Conservation (phyloP, 2,113 vertebrate species). For the Oxyruncus cristatus region DNA sequence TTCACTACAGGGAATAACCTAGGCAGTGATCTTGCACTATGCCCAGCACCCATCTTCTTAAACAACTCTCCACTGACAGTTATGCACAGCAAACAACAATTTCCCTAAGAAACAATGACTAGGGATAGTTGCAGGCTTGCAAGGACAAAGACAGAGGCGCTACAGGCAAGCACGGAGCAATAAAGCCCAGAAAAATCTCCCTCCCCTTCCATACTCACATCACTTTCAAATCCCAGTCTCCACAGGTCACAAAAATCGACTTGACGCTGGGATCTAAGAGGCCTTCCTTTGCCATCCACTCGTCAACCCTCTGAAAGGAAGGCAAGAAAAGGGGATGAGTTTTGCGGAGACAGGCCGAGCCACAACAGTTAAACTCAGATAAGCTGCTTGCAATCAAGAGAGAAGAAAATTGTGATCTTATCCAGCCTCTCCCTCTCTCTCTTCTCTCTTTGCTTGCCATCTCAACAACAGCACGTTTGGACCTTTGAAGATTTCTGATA, state of each 20-base stretch:
- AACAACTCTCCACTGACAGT: not conserved
- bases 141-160: not conserved
- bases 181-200: not conserved
- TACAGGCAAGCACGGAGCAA: not conserved
- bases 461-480: slow-evolving; percentile 62
- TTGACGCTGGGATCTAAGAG: slow-evolving; percentile 85
- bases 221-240: slow-evolving; percentile 88
- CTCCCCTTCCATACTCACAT: slow-evolving; percentile 80
- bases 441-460: slow-evolving; percentile 54
- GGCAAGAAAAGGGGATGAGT: slow-evolving; percentile 74
- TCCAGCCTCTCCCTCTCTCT: slow-evolving; percentile 53
- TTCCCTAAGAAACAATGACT: not conserved
- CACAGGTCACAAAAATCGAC: slow-evolving; percentile 88
- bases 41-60: not conserved
- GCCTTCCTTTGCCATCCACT: slow-evolving; percentile 86
- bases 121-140: not conserved
- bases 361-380: slow-evolving; percentile 70
- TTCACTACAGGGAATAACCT: not conserved
- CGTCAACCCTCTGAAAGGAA: slow-evolving; percentile 83
- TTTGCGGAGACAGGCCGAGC: slow-evolving; percentile 59
- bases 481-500: slow-evolving; percentile 71
- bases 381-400: slow-evolving; percentile 74
- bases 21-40: not conserved
- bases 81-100: not conserved
- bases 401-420: slow-evolving; percentile 76